Evolutionary conservation across 2,113 vertebrate genomes (phyloP).

Genomic region (Platysternon megacephalum): DNA sequence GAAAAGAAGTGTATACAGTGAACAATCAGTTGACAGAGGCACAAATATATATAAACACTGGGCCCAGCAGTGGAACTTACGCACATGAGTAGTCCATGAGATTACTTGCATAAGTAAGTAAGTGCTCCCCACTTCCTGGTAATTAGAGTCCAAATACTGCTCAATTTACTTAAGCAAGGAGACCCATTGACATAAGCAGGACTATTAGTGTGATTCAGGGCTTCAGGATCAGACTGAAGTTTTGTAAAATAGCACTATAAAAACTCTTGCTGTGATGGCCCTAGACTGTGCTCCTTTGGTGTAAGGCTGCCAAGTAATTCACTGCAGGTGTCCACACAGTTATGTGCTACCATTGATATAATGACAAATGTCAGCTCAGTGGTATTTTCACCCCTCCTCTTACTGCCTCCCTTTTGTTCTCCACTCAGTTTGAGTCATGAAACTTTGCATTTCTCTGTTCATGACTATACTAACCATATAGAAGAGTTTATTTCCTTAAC

Average conservation of each 20-base stretch:
- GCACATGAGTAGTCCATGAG: background rate
- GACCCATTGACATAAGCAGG: background rate
- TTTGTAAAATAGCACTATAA: background rate
- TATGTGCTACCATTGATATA: background rate
- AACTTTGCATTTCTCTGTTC: conserved; percentile 3
- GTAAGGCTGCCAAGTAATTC: background rate
- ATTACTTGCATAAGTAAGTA: background rate
- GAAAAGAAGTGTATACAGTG: background rate
- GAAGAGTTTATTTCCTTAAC: conserved; percentile 10
- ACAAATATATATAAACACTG: background rate
- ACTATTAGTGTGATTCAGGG: conserved; percentile 20
- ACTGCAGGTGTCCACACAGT: background rate
- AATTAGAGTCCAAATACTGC: conserved; percentile 7
- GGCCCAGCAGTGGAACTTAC: background rate
- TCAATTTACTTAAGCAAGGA: background rate
- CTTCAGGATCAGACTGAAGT: background rate
- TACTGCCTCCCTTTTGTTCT: conserved; percentile 17
- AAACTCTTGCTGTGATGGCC: background rate
- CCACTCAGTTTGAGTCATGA: background rate
- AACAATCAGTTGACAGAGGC: background rate
- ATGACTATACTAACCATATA: conserved; percentile 36
- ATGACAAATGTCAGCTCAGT: background rate
- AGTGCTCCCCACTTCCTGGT: background rate
- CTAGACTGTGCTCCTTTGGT: background rate
- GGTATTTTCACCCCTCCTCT: conserved; percentile 21